Evolutionary conservation across 1,140 invertebrate genomes (phyloP), one percentile per base, ranked within the genome.

Genomic region (Drosophila triauraria): DNA sequence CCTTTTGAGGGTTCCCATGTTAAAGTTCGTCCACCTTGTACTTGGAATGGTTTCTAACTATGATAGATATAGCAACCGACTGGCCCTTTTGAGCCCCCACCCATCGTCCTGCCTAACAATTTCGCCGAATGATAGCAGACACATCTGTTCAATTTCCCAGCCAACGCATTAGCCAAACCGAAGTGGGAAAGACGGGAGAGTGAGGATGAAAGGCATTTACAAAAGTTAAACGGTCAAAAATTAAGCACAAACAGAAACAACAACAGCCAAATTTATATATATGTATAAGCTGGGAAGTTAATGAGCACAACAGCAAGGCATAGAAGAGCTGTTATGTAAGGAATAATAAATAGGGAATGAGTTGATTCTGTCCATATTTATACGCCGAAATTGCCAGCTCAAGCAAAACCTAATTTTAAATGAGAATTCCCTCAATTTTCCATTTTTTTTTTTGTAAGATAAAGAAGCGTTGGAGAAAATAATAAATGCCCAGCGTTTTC

Each of bases 201-300:
- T n/a, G 47, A 15, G 47, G 35, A 38, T 17, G 48, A 62, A 75
- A 48, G 51, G 72, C 77, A 78, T 78, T 83, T 65, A 62, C 59
- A 82, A 75, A 84, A 84, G 78, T 85, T 85, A 85, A 85, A 81
- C 78, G 81, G 81, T 84, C 81, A 84, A 85, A 84, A 84, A 84
- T 84, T 80, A 82, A 82, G 63, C 64, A 58, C 53, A 79, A 76
- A 61, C 70, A 63, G 48, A 59, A 76, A 70, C 65, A 79, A 44
- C 59, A 65, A 50, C 32, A 57, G 27, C 25, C 38, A 46, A 44
- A 67, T 65, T 61, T 56, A 42, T 63, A 60, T 53, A 64, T 67
- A 81, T 68, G 72, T 69, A 72, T 70, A 82, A 87, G 79, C 83
- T 53, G 65, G 74, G 51, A 82, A 87, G 83, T 86, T 86, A 86